A percentile compares a stretch with the other conserved stretches of the same genome.
phyloP scores from a whole-genome alignment of 1,140 invertebrate species.

The Zaprionus inermis region DNA sequence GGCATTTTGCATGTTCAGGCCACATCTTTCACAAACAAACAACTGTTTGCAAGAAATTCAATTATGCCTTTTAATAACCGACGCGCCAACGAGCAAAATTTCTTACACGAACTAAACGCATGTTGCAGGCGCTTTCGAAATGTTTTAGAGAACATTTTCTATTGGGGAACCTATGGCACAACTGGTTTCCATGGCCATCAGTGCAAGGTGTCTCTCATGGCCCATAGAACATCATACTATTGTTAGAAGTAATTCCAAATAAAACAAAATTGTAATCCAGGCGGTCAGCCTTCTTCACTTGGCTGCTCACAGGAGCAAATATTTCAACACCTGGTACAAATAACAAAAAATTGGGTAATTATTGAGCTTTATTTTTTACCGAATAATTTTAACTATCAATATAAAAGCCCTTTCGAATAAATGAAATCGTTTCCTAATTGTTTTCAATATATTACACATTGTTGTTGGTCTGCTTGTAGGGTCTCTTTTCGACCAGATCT shows the following conservation, averaged over 20 bases:
- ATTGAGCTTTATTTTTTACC: no score
- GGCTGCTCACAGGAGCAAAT: no score
- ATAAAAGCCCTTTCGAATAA: no score
- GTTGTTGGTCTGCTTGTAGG: no score
- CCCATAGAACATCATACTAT: background rate
- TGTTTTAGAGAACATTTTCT: background rate
- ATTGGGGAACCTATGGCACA: background rate
- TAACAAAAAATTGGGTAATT: no score
- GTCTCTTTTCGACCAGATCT: no score
- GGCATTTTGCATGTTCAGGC: constrained; percentile 73
- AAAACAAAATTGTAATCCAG: background rate
- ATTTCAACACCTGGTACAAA: no score
- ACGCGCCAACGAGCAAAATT: constrained; percentile 56
- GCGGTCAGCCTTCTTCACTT: no score
- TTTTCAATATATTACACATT: no score
- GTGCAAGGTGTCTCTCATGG: background rate
- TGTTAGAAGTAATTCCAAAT: background rate
- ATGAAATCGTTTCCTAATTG: no score
- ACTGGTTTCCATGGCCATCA: constrained; percentile 2
- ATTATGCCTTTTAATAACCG: constrained; percentile 82
- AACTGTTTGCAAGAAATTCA: constrained; percentile 82
- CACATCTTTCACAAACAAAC: constrained; percentile 76
- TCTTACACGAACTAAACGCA: constrained; percentile 31
- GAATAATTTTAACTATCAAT: no score
- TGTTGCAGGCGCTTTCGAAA: constrained; percentile 28